Evolutionary conservation across 2,113 vertebrate species (phyloP).

Genomic region (Cisticola juncidis): DNA sequence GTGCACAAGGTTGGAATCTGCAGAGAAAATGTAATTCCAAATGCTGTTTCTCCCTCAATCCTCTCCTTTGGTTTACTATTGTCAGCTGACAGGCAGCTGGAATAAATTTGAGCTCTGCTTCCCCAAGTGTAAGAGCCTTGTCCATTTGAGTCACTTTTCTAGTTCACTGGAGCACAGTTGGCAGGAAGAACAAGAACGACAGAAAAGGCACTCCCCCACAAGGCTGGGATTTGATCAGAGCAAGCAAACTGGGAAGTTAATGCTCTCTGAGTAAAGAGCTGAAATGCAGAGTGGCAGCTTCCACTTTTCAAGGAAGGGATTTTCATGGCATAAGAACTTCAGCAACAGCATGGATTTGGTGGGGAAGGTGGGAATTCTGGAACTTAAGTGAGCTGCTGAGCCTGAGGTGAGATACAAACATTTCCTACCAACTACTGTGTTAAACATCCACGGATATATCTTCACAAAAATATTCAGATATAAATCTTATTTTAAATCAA

Average conservation of each 20-base stretch:
- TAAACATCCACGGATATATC: background rate
- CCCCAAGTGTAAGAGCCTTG: background rate
- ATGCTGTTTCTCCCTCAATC: background rate
- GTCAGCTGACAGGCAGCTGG: conserved; percentile 1
- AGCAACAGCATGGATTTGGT: background rate
- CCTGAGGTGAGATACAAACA: background rate
- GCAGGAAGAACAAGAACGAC: background rate
- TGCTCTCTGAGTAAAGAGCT: background rate
- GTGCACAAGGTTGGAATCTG: background rate
- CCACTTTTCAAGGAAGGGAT: background rate
- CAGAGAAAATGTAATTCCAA: background rate
- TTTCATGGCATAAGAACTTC: background rate
- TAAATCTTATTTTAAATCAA: background rate
- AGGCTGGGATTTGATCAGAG: background rate
- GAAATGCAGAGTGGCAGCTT: background rate
- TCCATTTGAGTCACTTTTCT: conserved; percentile 24
- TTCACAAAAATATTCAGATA: background rate
- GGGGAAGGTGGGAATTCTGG: background rate
- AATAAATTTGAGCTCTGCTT: background rate
- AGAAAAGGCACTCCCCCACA: background rate
- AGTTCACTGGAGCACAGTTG: conserved; percentile 37
- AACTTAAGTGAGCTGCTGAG: background rate
- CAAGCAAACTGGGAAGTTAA: background rate
- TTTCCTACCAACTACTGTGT: background rate
- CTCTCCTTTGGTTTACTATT: background rate